phyloP scores from a whole-genome alignment of 2,797 vertebrate species.

The Crenichthys baileyi region DNA sequence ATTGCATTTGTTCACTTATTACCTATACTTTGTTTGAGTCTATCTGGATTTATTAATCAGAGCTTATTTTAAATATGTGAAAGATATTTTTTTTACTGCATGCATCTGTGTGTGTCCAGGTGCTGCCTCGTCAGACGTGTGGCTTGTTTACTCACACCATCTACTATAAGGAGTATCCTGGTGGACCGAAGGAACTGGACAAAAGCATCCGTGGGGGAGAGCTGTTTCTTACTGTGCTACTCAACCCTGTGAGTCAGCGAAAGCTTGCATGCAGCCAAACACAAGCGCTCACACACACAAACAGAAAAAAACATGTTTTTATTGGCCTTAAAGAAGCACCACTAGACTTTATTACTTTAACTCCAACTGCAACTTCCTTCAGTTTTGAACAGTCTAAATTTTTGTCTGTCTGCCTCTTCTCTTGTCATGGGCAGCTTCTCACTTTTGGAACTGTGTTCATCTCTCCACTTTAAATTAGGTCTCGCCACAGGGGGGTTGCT shows the following conservation, averaged over 20 bases:
- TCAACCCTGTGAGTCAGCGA: slow-evolving; percentile 91
- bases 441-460: slow-evolving; percentile 69
- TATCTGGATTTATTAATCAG: background rate
- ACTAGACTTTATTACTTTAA: slow-evolving; percentile 37
- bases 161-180: slow-evolving; percentile 98
- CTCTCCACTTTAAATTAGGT: slow-evolving; percentile 79
- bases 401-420: slow-evolving; percentile 46
- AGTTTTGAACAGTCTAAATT: slow-evolving; percentile 42
- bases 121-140: slow-evolving; percentile 97
- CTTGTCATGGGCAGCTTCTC: slow-evolving; percentile 62
- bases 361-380: slow-evolving; percentile 50
- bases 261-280: slow-evolving; percentile 10
- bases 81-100: background rate
- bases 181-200: slow-evolving; percentile 95
- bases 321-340: slow-evolving; percentile 39
- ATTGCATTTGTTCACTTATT: background rate
- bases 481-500: slow-evolving; percentile 73
- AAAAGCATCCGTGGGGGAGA: slow-evolving; percentile 96
- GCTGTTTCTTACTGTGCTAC: slow-evolving; percentile 95
- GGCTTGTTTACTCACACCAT: slow-evolving; percentile 98
- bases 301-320: slow-evolving; percentile 38
- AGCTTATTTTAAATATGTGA: slow-evolving; percentile 1
- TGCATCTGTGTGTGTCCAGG: slow-evolving; percentile 75
- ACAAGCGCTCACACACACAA: slow-evolving; percentile 24
- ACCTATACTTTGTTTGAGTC: background rate